Evolutionary conservation across 2,797 vertebrate species (phyloP).

Genomic region (Protosalanx chinensis): DNA sequence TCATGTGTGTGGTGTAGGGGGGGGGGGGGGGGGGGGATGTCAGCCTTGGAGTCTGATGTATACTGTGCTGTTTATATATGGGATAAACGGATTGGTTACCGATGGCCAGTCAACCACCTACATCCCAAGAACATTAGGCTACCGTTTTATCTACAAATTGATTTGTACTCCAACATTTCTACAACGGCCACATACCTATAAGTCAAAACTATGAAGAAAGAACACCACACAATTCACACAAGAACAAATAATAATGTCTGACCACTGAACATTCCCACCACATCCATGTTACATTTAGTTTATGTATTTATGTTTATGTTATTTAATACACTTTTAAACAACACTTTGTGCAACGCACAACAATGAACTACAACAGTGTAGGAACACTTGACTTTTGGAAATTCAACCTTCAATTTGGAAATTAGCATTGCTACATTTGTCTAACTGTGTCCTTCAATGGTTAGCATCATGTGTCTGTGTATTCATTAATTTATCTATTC

Average conservation of each 20-base stretch:
- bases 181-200: neutral
- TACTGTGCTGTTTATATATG: too few relatives aligned
- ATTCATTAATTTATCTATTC: constrained; percentile 13
- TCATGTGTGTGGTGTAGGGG: constrained; percentile 54
- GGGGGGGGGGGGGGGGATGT: constrained; percentile 17
- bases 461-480: neutral
- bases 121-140: neutral
- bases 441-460: neutral
- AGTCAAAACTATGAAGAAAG: neutral
- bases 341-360: too few relatives aligned
- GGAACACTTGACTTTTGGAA: neutral
- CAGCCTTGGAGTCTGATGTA: neutral
- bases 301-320: too few relatives aligned
- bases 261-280: too few relatives aligned
- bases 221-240: constrained; percentile 1
- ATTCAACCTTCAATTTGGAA: neutral
- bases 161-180: neutral
- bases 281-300: too few relatives aligned
- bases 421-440: neutral
- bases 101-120: neutral
- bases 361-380: neutral
- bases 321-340: too few relatives aligned
- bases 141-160: neutral
- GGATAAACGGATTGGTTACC: neutral
- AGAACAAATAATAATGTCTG: neutral